Evolutionary conservation across 2,888 invertebrate genomes (phyloP).

Genomic region (Apamea epomidion): DNA sequence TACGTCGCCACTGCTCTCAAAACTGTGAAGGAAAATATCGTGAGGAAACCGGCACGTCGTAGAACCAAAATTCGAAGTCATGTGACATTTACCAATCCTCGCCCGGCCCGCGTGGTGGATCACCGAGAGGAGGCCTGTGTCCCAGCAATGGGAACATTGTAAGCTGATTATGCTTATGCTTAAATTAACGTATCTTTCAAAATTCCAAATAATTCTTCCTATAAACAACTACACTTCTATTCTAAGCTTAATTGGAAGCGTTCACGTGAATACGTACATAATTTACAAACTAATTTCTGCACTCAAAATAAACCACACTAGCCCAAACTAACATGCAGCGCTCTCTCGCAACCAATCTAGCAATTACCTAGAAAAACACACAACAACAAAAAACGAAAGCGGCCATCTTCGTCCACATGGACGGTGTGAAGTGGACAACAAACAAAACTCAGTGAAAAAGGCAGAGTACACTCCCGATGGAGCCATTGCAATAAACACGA

Average conservation of each 20-base stretch:
- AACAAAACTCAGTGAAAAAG: slow-evolving; percentile 68
- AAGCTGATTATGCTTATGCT: not conserved
- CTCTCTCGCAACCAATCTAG: slow-evolving; percentile 18
- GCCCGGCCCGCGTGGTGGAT: too few relatives aligned
- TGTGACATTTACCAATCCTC: not conserved
- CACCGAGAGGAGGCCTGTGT: not conserved
- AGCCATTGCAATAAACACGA: slow-evolving; percentile 75
- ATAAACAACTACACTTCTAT: not conserved
- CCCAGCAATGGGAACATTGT: not conserved
- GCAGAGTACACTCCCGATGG: slow-evolving; percentile 74
- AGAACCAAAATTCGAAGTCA: not conserved
- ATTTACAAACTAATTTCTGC: slow-evolving; percentile 10
- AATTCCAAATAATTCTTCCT: not conserved
- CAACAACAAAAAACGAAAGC: slow-evolving; percentile 22
- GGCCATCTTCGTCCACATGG: slow-evolving; percentile 39
- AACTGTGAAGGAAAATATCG: not conserved
- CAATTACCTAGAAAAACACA: slow-evolving; percentile 44
- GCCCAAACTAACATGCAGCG: not conserved
- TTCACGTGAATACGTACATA: not conserved
- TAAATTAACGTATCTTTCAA: not conserved
- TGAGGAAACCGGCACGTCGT: not conserved
- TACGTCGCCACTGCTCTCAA: not conserved
- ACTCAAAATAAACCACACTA: not conserved
- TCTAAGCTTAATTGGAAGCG: not conserved
- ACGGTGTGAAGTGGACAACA: slow-evolving; percentile 64